Base-by-base conservation (phyloP, 2,797 vertebrate species). In the Silurus aristotelis region DNA sequence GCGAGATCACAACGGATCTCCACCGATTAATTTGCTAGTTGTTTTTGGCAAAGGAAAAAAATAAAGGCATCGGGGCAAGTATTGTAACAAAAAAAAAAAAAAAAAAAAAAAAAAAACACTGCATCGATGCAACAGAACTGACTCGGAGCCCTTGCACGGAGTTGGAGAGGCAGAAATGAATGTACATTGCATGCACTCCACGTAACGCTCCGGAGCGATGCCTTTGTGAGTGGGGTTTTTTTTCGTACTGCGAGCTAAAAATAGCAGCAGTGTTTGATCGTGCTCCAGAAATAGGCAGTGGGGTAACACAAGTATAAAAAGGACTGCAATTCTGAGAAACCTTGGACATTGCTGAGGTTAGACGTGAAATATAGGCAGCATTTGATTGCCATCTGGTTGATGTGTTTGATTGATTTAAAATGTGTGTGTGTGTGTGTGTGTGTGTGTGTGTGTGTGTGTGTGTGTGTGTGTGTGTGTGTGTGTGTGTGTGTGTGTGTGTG, bases 251-350 rank as follows among this genome's bases (percentile, higher is more conserved):
- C 93, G 95, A 95, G 95, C 98, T 98, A 99, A 98, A 99, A 98
- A 99, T 99, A 99, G 98, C 96, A 96, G 89, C 96, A 95, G 95
- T 96, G 96, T 97, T 97, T 97, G 97, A 98, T 98, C 96, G 96
- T 93, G 95, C 95, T 96, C 97, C 97, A 98, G 96, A 98, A 99
- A 99, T 99, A 99, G 97, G 98, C 96, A 94, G 96, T 96, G 95
- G 95, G 95, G 96, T 97, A 96, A 96, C 96, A 96, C 96, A 97
- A 95, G 96, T 97, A 97, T 97, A 97, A 97, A 98, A 97, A 96
- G 96, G 95, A 96, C 96, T 94, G 95, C 95, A 95, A 96, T 96
- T 95, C 95, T 95, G 94, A 95, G 95, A 95, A 96, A 96, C 96
- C 96, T 95, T 97, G 96, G 95, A 96, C 95, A 93, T 94, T 94